phyloP scores from a whole-genome alignment of 2,113 vertebrate species.

The Emydura subglobosa region DNA sequence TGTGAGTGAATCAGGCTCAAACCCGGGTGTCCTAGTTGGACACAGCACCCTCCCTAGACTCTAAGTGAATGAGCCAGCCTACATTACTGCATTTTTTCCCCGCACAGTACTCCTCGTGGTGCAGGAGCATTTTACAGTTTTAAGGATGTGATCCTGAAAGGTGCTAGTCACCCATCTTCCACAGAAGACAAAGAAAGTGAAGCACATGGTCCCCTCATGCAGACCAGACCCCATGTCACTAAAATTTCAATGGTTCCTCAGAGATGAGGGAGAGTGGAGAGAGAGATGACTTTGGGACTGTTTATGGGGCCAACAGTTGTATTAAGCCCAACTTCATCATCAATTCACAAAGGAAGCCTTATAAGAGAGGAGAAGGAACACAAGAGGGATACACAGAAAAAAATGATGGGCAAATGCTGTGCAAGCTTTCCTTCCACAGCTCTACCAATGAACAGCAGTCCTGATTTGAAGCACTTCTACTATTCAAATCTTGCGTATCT shows the following conservation, averaged over 20 bases:
- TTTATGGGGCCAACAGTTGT: rapidly evolving
- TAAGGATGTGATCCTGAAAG: rapidly evolving
- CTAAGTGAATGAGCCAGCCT: too few relatives aligned
- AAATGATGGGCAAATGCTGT: too few relatives aligned
- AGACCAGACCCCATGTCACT: rapidly evolving
- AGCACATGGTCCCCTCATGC: rapidly evolving
- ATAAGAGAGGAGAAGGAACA: neutral
- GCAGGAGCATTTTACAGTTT: neutral
- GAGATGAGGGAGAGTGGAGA: neutral
- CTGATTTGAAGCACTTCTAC: neutral
- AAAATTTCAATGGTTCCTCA: neutral
- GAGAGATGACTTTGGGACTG: rapidly evolving
- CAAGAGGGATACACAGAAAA: neutral
- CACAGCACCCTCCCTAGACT: too few relatives aligned
- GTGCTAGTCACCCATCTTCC: neutral
- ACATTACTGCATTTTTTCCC: too few relatives aligned
- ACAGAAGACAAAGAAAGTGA: neutral
- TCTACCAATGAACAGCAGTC: neutral
- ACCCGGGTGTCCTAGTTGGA: rapidly evolving
- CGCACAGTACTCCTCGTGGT: neutral
- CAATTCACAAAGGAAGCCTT: neutral
- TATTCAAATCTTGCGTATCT: neutral
- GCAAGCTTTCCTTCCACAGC: neutral
- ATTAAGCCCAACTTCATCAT: rapidly evolving
- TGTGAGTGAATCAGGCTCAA: neutral